A percentile compares a stretch with the other conserved stretches of the same genome.
phyloP scores from a whole-genome alignment of 1,140 invertebrate genomes.

The Colletes gigas region DNA sequence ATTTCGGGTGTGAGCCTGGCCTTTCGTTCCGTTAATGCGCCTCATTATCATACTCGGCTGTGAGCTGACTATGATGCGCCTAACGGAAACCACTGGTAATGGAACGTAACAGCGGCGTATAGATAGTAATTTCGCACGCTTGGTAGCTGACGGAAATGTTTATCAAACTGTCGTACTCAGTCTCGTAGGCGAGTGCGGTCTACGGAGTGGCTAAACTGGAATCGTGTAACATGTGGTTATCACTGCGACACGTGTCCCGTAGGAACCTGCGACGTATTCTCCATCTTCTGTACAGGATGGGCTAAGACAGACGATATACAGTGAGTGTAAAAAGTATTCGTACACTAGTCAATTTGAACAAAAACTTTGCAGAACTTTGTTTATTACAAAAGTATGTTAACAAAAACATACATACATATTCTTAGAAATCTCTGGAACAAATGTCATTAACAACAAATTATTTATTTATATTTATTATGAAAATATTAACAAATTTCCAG shows the following conservation, averaged over 20 bases:
- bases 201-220: neutral
- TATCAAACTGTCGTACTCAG: neutral
- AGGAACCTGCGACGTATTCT: too few relatives aligned
- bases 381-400: too few relatives aligned
- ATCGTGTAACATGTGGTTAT: neutral
- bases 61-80: neutral
- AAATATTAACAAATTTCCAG: too few relatives aligned
- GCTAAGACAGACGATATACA: too few relatives aligned
- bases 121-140: conserved; percentile 14
- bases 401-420: too few relatives aligned
- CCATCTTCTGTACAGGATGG: too few relatives aligned
- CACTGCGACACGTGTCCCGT: neutral
- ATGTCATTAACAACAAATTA: too few relatives aligned
- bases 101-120: conserved; percentile 1
- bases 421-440: too few relatives aligned
- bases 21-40: neutral
- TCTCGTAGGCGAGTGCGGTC: neutral
- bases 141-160: conserved; percentile 14
- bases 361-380: too few relatives aligned
- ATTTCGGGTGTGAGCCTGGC: neutral
- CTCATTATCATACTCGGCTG: conserved; percentile 7
- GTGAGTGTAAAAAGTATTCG: too few relatives aligned
- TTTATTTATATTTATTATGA: too few relatives aligned
- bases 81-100: neutral
- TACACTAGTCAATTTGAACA: too few relatives aligned